phyloP scores from a whole-genome alignment of 2,113 vertebrate species.

The Scopus umbretta region DNA sequence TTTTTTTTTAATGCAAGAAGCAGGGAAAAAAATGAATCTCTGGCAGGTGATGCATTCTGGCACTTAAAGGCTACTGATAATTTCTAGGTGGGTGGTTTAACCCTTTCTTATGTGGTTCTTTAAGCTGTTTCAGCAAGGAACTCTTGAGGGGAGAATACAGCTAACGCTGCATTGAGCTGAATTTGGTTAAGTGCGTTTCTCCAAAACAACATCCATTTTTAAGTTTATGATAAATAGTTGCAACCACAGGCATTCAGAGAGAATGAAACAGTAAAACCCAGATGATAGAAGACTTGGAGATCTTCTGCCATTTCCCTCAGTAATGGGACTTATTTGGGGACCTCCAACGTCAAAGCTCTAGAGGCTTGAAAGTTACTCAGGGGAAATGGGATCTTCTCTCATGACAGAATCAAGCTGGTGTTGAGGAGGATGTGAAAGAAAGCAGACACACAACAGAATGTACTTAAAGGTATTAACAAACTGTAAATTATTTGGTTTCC shows the following conservation, averaged over 20 bases:
- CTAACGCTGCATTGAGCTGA: fast-evolving
- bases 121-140: neutral
- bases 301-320: neutral
- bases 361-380: neutral
- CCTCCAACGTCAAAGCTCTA: neutral
- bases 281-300: neutral
- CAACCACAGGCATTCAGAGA: neutral
- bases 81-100: neutral
- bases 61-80: neutral
- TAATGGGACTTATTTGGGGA: neutral
- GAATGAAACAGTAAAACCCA: neutral
- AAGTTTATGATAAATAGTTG: neutral
- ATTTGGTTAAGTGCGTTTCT: neutral
- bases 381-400: neutral
- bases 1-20: neutral
- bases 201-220: neutral
- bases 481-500: neutral
- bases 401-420: neutral
- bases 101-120: neutral
- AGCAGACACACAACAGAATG: neutral
- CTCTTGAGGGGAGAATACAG: neutral
- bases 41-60: neutral
- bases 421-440: neutral
- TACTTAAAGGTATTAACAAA: neutral
- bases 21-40: neutral